Conservation (phyloP, 2,888 invertebrate genomes). For the Volucella inflata region DNA sequence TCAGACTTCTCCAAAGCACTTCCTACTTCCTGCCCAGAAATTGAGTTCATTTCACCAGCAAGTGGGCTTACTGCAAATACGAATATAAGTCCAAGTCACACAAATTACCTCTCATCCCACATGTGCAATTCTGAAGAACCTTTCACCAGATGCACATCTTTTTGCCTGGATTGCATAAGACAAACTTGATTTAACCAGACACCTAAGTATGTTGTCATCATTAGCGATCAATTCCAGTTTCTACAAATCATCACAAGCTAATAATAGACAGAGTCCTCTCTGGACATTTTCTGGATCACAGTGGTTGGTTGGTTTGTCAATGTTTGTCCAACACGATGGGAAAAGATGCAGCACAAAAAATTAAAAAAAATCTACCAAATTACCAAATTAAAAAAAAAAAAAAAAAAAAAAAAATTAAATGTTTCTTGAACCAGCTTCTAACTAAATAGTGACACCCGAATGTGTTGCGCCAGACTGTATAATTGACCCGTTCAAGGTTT, state of each 20-base stretch:
- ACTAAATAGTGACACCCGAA: constrained; percentile 65
- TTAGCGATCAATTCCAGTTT: constrained; percentile 62
- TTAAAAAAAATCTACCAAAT: constrained; percentile 2
- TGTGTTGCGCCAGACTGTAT: constrained; percentile 72
- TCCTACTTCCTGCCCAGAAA: constrained; percentile 64
- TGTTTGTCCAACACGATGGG: constrained; percentile 30
- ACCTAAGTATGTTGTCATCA: constrained; percentile 63
- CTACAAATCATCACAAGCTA: constrained; percentile 58
- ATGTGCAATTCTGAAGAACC: constrained; percentile 11
- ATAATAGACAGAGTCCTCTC: constrained; percentile 56
- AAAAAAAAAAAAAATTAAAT: background rate
- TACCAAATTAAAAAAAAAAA: background rate
- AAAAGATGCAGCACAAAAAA: constrained; percentile 39
- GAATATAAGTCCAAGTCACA: background rate
- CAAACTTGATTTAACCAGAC: constrained; percentile 50
- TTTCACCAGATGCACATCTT: constrained; percentile 30
- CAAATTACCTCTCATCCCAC: constrained; percentile 36
- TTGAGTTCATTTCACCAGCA: constrained; percentile 16
- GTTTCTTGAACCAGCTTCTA: constrained; percentile 46
- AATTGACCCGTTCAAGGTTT: constrained; percentile 75
- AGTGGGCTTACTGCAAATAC: constrained; percentile 21
- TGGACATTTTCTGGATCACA: constrained; percentile 54
- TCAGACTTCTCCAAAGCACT: constrained; percentile 40
- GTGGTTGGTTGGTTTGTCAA: constrained; percentile 16
- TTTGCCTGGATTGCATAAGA: constrained; percentile 53